These are phyloP conservation scores for Ochropacha duplaris DNA, from an alignment of 2,888 invertebrate genomes.

Conservation along the genomic window DNA sequence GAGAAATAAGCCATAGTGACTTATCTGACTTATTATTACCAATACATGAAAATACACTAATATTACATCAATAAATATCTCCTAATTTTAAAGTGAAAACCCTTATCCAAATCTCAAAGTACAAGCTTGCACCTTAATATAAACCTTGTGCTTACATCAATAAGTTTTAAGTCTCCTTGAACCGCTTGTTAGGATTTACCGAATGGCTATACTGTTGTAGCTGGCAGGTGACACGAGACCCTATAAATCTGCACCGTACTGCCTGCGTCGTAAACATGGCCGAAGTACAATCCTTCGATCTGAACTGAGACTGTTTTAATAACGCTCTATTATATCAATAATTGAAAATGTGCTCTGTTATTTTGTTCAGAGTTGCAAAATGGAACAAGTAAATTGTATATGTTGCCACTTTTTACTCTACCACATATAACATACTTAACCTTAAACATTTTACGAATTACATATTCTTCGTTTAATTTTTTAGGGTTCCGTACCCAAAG, in stretches of 20 bases:
- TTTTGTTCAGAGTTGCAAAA: conserved; percentile 24
- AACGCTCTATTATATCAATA: conserved; percentile 55
- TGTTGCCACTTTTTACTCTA: background rate
- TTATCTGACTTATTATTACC: too few species aligned
- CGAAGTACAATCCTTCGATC: conserved; percentile 58
- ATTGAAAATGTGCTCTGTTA: conserved; percentile 35
- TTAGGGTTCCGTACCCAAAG: too few species aligned
- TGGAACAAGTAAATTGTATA: conserved; percentile 22
- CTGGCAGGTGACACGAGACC: conserved; percentile 71
- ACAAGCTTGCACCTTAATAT: conserved; percentile 21
- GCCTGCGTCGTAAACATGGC: conserved; percentile 59
- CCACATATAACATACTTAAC: too few species aligned
- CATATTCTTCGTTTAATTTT: too few species aligned
- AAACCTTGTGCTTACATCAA: conserved; percentile 29
- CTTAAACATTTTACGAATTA: too few species aligned
- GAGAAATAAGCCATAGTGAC: too few species aligned
- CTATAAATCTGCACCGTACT: conserved; percentile 66
- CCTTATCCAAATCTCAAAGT: conserved; percentile 1
- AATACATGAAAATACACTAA: too few species aligned
- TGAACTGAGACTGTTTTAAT: conserved; percentile 56
- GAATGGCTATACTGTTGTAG: conserved; percentile 63
- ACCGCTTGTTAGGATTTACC: conserved; percentile 39
- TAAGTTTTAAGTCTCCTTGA: conserved; percentile 37
- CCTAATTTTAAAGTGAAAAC: background rate
- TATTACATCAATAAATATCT: background rate